A percentile compares a stretch with the other conserved stretches of the same genome.
Conservation (phyloP, 2,888 invertebrate species). For the Euplexia lucipara region DNA sequence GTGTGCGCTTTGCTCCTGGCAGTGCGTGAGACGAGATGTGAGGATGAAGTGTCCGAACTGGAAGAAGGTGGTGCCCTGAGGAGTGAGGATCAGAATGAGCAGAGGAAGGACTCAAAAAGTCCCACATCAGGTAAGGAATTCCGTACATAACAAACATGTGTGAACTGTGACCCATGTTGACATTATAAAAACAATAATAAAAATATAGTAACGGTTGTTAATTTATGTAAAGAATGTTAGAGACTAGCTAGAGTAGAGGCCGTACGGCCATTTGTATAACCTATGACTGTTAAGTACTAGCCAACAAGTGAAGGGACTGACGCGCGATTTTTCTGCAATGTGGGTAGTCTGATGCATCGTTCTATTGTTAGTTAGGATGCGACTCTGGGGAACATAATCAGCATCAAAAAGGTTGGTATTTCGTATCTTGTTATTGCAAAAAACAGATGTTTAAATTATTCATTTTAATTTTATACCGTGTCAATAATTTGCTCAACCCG, state of each 20-base stretch:
- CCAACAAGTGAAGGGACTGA: conserved; percentile 61
- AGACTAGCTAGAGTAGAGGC: conserved; percentile 48
- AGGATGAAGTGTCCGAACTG: conserved; percentile 75
- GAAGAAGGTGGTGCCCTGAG: conserved; percentile 60
- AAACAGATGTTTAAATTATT: conserved; percentile 17
- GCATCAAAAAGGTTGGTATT: conserved; percentile 7
- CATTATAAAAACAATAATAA: conserved; percentile 43
- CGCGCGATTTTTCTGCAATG: conserved; percentile 41
- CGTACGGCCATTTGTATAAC: conserved; percentile 47
- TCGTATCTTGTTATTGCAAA: conserved; percentile 15
- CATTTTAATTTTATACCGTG: conserved; percentile 8
- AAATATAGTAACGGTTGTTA: conserved; percentile 49
- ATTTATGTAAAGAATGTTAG: conserved; percentile 65
- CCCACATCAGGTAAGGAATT: conserved; percentile 78
- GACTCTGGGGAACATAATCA: background rate
- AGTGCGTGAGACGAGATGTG: conserved; percentile 77
- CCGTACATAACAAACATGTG: conserved; percentile 31
- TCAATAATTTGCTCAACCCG: conserved; percentile 27
- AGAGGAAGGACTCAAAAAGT: conserved; percentile 79
- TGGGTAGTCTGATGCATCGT: conserved; percentile 36
- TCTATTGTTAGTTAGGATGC: conserved; percentile 34
- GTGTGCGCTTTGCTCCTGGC: conserved; percentile 80
- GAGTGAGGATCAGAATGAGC: conserved; percentile 72
- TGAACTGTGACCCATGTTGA: conserved; percentile 39
- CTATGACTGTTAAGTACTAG: conserved; percentile 49